These are phyloP conservation scores for Nicator chloris DNA, from an alignment of 2,113 vertebrate genomes.

Conservation along the genomic window DNA sequence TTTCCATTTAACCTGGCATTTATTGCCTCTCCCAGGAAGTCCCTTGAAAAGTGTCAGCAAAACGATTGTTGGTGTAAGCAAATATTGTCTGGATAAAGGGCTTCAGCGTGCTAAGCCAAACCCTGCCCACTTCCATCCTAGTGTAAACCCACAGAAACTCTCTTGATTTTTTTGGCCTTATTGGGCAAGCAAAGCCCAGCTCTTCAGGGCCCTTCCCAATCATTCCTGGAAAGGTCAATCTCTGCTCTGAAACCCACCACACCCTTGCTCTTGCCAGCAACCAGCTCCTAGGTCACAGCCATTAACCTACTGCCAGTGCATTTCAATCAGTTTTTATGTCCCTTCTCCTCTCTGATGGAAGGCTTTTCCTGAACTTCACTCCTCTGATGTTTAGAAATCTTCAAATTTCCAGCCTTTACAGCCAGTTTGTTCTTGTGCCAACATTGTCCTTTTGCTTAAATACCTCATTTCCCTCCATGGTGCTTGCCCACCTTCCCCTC, in stretches of 20 bases:
- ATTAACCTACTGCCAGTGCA: neutral
- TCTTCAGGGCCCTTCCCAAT: neutral
- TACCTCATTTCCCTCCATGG: slow-evolving; percentile 33
- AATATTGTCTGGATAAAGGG: neutral
- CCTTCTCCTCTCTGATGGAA: neutral
- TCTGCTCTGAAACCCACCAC: neutral
- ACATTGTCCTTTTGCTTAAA: slow-evolving; percentile 60
- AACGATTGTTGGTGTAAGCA: neutral
- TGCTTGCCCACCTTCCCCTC: neutral
- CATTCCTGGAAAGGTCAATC: neutral
- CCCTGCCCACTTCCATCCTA: neutral
- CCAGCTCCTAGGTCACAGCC: neutral
- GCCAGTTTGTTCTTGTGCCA: slow-evolving; percentile 61
- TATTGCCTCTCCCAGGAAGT: neutral
- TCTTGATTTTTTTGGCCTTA: neutral
- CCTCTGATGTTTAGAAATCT: slow-evolving; percentile 46
- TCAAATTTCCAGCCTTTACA: slow-evolving; percentile 18
- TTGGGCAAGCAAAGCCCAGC: neutral
- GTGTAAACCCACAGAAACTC: neutral
- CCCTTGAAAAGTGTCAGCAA: neutral
- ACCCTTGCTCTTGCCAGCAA: neutral
- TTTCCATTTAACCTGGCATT: neutral
- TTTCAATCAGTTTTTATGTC: neutral
- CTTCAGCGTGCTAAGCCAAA: neutral
- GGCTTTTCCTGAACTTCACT: slow-evolving; percentile 35